Evolutionary conservation across 2,113 vertebrate species (phyloP), one percentile per base, ranked within the genome.

Genomic region (human (Homo sapiens)): DNA sequence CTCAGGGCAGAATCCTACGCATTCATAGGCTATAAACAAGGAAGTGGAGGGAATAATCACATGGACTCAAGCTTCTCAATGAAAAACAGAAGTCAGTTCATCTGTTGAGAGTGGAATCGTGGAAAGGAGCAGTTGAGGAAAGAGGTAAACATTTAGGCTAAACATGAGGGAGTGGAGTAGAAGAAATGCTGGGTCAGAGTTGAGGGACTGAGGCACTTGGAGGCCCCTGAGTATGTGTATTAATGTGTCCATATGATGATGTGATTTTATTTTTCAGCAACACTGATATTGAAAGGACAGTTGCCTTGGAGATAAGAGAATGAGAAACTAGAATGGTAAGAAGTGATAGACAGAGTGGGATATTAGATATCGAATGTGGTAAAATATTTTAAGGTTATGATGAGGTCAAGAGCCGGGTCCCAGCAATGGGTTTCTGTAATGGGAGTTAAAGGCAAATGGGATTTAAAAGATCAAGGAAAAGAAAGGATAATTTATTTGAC

Each of bases 161-260:
- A 14, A 8, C 27, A 7, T 9, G 2, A 32, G 10, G 5, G 45
- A 64, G 6, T 0, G 7, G 23, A 3, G 3, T 2, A 3, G 16
- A 45, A 78, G 66, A 50, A 6, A 25, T 43, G 10, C 6, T 38
- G 45, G 64, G 25, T 25, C 17, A 8, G 16, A n/a, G 22, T 25
- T 59, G 59, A 32, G n/a, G 22, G 35, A 66, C 25, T 22, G 17
- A 73, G 64, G 30, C 8, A 35, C 52, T 23, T 75, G 78, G 38
- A 95, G 75, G 3, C n/a, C 16, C 5, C 38, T 32, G 27, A 16
- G 43, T n/a, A 38, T 1, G 13, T 13, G 10, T 23, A 4, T 25
- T 25, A 38, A 61, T 8, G 30, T 12, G 70, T 52, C 14, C 25
- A 6, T 30, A 17, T 0, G 1, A 78, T 2, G 11, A 11, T 23